These are phyloP conservation scores for Oncorhynchus masou DNA, from an alignment of 2,113 vertebrate genomes.

Conservation along the genomic window DNA sequence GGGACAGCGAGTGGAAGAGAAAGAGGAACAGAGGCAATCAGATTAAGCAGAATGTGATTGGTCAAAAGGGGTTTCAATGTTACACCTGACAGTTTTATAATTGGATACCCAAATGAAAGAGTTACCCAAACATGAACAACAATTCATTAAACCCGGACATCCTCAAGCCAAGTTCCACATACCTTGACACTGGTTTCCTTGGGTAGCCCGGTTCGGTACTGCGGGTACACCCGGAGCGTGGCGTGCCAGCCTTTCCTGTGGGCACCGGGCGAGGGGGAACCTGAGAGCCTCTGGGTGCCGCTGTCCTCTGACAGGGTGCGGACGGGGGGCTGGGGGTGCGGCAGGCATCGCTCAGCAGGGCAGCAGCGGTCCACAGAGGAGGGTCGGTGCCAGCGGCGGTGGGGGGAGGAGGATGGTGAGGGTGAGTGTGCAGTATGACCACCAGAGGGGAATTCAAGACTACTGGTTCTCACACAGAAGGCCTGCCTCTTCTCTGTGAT, in stretches of 20 bases:
- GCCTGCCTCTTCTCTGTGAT: conserved; percentile 90
- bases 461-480: conserved; percentile 87
- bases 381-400: conserved; percentile 71
- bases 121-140: too few species aligned
- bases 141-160: background rate
- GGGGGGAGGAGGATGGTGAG: conserved; percentile 63
- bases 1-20: fast-evolving
- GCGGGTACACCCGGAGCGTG: conserved; percentile 81
- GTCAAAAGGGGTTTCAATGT: background rate
- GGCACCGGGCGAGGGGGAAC: conserved; percentile 49
- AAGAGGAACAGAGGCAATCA: too few species aligned
- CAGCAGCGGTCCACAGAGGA: conserved; percentile 81
- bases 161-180: background rate
- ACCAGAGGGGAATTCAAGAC: conserved; percentile 81
- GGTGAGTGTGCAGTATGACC: conserved; percentile 58
- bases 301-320: conserved; percentile 79
- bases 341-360: conserved; percentile 36
- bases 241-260: conserved; percentile 71
- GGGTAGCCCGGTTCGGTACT: conserved; percentile 85
- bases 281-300: conserved; percentile 73
- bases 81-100: background rate
- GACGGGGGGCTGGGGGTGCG: conserved; percentile 45
- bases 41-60: background rate
- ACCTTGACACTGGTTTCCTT: conserved; percentile 90
- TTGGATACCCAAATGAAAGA: too few species aligned